Conservation (phyloP, 1,140 invertebrate species). For the Caenorhabditis brenneri region DNA sequence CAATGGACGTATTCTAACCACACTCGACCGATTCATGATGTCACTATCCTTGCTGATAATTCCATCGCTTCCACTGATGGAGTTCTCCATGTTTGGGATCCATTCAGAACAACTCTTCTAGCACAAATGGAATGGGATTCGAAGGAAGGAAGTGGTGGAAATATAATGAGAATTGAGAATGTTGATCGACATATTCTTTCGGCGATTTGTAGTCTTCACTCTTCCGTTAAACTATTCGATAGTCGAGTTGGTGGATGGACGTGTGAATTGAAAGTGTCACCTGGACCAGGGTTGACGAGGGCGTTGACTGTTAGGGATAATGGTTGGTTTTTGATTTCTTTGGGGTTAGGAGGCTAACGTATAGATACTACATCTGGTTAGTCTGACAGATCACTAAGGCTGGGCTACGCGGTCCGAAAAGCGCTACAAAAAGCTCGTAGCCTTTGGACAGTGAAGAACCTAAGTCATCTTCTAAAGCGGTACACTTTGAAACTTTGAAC, state of each 20-base stretch:
- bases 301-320: slow-evolving; percentile 31
- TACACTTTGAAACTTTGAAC: no score
- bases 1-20: slow-evolving; percentile 42
- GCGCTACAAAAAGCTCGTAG: no score
- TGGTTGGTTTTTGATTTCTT: not conserved
- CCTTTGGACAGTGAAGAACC: no score
- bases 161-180: not conserved
- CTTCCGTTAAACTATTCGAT: slow-evolving; percentile 39
- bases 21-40: slow-evolving; percentile 8
- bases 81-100: slow-evolving; percentile 48
- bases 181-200: slow-evolving; percentile 20
- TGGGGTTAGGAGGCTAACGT: not conserved
- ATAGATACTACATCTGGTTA: no score
- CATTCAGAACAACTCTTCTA: slow-evolving; percentile 29
- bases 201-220: slow-evolving; percentile 43
- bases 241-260: slow-evolving; percentile 37
- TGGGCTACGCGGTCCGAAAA: no score
- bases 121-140: slow-evolving; percentile 42
- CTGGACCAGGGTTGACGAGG: slow-evolving; percentile 16
- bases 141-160: not conserved
- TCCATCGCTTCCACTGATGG: slow-evolving; percentile 50
- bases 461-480: no score
- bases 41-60: slow-evolving; percentile 14
- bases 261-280: slow-evolving; percentile 34
- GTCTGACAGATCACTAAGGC: no score